A percentile compares a stretch with the other conserved stretches of the same genome.
phyloP scores from a whole-genome alignment of 2,113 vertebrate genomes.

The Tricholaema leucomelas region DNA sequence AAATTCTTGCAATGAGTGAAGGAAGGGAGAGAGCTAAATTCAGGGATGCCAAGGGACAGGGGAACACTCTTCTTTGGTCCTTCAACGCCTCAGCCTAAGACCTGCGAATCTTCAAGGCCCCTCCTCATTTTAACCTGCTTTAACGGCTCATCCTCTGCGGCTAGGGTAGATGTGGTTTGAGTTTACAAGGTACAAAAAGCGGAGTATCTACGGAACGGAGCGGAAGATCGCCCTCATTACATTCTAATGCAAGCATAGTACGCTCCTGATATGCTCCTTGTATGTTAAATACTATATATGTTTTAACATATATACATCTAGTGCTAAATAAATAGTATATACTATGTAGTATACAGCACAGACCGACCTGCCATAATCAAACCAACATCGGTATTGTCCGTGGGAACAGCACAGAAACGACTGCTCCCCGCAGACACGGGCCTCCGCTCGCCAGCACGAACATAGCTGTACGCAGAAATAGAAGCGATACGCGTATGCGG shows the following conservation, averaged over 20 bases:
- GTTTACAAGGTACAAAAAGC: neutral
- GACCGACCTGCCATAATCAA: neutral
- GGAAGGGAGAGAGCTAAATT: neutral
- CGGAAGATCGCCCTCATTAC: accelerated
- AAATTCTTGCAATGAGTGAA: neutral
- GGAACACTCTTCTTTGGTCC: neutral
- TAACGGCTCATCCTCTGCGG: neutral
- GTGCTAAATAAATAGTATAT: accelerated
- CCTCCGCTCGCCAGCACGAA: neutral
- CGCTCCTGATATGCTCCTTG: neutral
- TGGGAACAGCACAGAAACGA: accelerated
- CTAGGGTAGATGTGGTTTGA: neutral
- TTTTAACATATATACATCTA: neutral
- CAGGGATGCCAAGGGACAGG: neutral
- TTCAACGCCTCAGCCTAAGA: neutral
- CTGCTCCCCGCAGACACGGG: neutral
- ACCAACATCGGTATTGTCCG: accelerated
- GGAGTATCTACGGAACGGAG: neutral
- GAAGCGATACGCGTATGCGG: accelerated
- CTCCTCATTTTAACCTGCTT: neutral
- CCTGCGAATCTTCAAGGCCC: neutral
- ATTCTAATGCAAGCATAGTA: accelerated
- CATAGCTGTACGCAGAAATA: accelerated
- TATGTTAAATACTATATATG: accelerated
- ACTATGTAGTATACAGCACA: too few species aligned